Conservation (phyloP, 2,888 invertebrate species). For the Caenorhabditis doughertyi region DNA sequence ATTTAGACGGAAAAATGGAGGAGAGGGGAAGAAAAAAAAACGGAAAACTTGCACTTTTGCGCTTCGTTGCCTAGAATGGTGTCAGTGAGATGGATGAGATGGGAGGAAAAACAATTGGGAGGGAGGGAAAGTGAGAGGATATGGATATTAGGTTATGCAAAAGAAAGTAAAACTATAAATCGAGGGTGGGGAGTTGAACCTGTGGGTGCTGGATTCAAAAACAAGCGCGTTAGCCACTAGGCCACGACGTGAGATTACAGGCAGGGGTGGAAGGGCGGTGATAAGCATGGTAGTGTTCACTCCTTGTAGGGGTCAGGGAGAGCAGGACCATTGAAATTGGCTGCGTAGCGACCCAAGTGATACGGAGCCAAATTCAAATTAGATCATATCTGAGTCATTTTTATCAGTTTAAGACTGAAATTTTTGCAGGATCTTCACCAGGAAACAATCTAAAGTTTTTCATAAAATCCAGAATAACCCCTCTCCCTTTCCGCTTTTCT, state of each 20-base stretch:
- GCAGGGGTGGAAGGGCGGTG: neutral
- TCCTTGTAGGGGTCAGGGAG: neutral
- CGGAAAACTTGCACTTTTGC: constrained; percentile 43
- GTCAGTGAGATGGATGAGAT: constrained; percentile 23
- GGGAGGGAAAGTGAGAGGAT: neutral
- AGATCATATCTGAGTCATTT: neutral
- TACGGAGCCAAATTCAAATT: neutral
- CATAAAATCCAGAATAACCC: no score
- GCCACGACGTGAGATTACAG: neutral
- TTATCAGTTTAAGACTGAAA: neutral
- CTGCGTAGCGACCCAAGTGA: neutral
- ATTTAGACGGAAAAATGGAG: constrained; percentile 19
- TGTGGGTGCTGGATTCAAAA: neutral
- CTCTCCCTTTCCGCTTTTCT: no score
- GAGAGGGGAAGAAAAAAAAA: constrained; percentile 4
- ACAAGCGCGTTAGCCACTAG: neutral
- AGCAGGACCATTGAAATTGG: neutral
- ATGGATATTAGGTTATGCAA: neutral
- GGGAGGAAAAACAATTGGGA: neutral
- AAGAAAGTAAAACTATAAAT: neutral
- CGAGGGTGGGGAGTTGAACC: neutral
- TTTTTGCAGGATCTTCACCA: no score
- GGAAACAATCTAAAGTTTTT: no score
- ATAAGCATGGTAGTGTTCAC: neutral
- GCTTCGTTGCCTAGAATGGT: constrained; percentile 46